These are phyloP conservation scores for Dipodomys stephensi DNA, from an alignment of 2,113 vertebrate species.

Conservation along the genomic window DNA sequence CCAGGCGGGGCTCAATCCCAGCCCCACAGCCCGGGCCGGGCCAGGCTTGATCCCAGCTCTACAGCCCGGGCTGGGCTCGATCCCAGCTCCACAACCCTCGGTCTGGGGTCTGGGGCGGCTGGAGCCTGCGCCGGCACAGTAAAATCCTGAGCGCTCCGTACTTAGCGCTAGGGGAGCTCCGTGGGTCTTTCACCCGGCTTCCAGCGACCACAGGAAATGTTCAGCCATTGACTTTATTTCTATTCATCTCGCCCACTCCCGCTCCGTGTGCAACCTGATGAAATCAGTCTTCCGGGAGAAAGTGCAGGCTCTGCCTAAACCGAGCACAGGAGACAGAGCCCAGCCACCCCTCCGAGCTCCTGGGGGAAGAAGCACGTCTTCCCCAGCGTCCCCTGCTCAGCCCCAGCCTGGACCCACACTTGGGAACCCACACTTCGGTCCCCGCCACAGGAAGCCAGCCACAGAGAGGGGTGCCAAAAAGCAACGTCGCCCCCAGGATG, in stretches of 20 bases:
- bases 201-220: not conserved
- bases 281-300: not conserved
- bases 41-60: too few relatives aligned
- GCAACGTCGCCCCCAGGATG: not conserved
- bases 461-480: not conserved
- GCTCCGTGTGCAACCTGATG: not conserved
- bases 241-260: not conserved
- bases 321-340: not conserved
- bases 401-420: fast-evolving
- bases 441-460: not conserved
- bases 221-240: too few relatives aligned
- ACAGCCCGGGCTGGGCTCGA: not conserved
- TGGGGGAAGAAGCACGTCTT: too few relatives aligned
- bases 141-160: too few relatives aligned
- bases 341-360: too few relatives aligned
- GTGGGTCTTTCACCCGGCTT: fast-evolving
- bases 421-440: too few relatives aligned
- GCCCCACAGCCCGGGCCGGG: too few relatives aligned
- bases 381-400: fast-evolving
- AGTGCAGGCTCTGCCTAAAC: not conserved
- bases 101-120: fast-evolving
- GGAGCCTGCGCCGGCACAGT: too few relatives aligned
- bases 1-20: too few relatives aligned
- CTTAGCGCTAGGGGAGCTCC: not conserved
- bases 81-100: not conserved